Evolutionary conservation across 2,113 vertebrate species (phyloP), one percentile per base, ranked within the genome.

Genomic region (Tachuris rubrigastra): DNA sequence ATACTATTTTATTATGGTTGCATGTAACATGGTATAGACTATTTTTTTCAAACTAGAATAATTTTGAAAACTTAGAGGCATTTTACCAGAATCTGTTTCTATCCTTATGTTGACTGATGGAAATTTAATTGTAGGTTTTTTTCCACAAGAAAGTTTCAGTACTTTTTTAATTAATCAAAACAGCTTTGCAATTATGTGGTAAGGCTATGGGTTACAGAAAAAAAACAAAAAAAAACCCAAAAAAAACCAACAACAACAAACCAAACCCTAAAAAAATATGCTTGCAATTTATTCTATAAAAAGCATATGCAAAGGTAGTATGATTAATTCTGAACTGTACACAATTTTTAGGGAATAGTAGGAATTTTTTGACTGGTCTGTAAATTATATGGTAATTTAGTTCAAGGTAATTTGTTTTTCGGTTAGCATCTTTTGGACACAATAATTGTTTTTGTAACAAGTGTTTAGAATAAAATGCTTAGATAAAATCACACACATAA

Each of bases 331-430:
- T 81, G 65, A 23, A 71, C 5, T n/a, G 9, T 31, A 77, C 3
- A 59, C 55, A 68, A 67, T 63, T 90, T 62, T 94, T 82, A 72
- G 50, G 75, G 65, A 62, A 84, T 82, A 76, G 25, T 72, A 78
- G 37, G 14, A 59, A 24, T 73, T 77, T 56, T 73, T 88, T 16
- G 84, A 85, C 21, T 78, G n/a, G 62, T 84, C 37, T 78, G 65
- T 87, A 87, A 93, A 89, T 71, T 90, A 55, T n/a, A 69, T 53
- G 14, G 12, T 60, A 90, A 94, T 94, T 96, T 93, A 67, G 85
- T 85, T 95, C 79, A 79, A n/a, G 53, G 44, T 89, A 93, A 79
- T 83, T 92, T 90, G 33, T 55, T 95, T 97, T 94, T 89, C 37
- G 72, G 41, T 91, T 93, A 91, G 8, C 25, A 84, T 87, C 42